Evolutionary conservation across 2,888 invertebrate species (phyloP), one percentile per base, ranked within the genome.

Genomic region (Leucophora obtusa): DNA sequence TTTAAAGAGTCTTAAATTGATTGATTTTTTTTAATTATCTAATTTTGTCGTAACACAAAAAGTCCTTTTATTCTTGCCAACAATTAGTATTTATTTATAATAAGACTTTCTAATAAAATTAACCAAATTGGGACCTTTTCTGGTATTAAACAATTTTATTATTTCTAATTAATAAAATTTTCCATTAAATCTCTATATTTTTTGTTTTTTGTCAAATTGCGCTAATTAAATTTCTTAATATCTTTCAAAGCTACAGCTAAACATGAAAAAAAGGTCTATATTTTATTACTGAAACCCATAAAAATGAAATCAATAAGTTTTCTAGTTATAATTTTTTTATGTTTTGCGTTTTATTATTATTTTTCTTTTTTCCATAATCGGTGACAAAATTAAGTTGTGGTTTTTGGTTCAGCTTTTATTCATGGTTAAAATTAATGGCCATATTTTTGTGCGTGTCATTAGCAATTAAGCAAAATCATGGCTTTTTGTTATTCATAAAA

Each of bases 391-490:
- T n/a, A 35, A 35, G 10, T 18, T 7, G 2, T 11, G 53, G 35
- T 35, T 65, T 28, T 14, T 7, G 18, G 38, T 60, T 28, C 28
- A 28, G 6, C 28, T 28, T 28, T 9, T 18, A 9, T 6, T 15
- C n/a, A 14, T 38, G 35, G 35, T 14, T 33, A 35, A 43, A 65
- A 66, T 66, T 66, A 74, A 74, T 60, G 28, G 53, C 17, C 18
- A 50, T 51, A 62, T 35, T 66, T 66, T 59, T 51, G 15, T 47
- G 33, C 47, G 58, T 58, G 47, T 50, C 69, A 69, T 33, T 59
- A 33, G 33, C 51, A 59, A 70, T 51, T 59, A 51, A 51, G 33
- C 51, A n/a, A 21, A 70, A 35, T 35, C n/a, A 51, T 33, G 17
- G 11, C 47, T 15, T 15, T 47, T 15, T 47, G 17, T 50, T 14